Evolutionary conservation across 1,140 invertebrate species (phyloP).

Genomic region (Latrodectus geometricus): DNA sequence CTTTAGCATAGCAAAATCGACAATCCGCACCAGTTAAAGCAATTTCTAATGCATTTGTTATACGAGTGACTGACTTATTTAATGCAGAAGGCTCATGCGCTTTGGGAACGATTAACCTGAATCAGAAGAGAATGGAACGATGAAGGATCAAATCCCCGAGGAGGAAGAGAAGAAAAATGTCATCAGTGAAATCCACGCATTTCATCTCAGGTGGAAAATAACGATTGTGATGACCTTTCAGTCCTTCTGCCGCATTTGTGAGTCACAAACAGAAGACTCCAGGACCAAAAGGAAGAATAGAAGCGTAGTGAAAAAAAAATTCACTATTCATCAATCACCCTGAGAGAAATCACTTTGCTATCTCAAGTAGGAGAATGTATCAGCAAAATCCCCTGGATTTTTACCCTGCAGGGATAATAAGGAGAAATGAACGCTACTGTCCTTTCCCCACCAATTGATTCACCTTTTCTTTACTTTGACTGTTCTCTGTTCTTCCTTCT

Average conservation of each 20-base stretch:
- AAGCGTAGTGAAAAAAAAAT: background rate
- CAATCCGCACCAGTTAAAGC: too few relatives aligned
- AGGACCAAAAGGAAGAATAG: constrained; percentile 28
- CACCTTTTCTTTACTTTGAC: background rate
- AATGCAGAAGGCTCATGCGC: too few relatives aligned
- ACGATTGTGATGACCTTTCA: constrained; percentile 39
- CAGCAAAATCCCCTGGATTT: constrained; percentile 46
- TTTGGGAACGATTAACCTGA: too few relatives aligned
- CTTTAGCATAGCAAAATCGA: too few relatives aligned
- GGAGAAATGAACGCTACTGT: constrained; percentile 11
- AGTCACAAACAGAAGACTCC: background rate
- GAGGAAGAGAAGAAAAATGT: background rate
- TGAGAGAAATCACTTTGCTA: constrained; percentile 54
- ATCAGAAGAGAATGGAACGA: background rate
- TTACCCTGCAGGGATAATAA: constrained; percentile 27
- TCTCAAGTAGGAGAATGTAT: constrained; percentile 49
- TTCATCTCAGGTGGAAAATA: constrained; percentile 7
- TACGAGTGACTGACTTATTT: too few relatives aligned
- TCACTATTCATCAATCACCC: constrained; percentile 34
- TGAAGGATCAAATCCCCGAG: background rate
- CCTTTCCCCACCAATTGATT: constrained; percentile 37
- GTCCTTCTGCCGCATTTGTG: background rate
- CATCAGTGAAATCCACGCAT: constrained; percentile 17
- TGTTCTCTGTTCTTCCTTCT: background rate
- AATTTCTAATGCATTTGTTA: too few relatives aligned